Base-by-base conservation (phyloP, 1,140 invertebrate genomes). In the Drosophila tristis region DNA sequence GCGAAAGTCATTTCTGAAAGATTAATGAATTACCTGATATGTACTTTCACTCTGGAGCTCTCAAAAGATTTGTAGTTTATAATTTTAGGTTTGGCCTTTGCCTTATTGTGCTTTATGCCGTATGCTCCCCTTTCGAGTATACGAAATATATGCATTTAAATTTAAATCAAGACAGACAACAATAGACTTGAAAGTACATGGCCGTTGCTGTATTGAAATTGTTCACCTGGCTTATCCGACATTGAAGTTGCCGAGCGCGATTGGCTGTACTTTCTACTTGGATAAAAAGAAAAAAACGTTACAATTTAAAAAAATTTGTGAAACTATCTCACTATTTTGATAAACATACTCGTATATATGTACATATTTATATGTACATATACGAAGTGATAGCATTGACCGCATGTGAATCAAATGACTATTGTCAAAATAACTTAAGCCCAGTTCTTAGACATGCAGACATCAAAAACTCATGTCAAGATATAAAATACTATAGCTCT, bases 41-140 rank as follows among this genome's bases (percentile, higher is more conserved):
- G 20, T 48, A 79, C 77, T 79, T 79, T 79, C 77, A 79, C 77
- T 76, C 68, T 54, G 60, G 62, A 67, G 35, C 44, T 43, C 47
- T 61, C 67, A 63, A 59, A 44, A 63, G 11, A 13, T 39, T 35
- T 39, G 1, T 39, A 61, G 50, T 58, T 73, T 62, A 70, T 48
- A 47, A 29, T 25, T 67, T 50, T 42, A 54, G 29, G 61, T 76
- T 61, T 51, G 64, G 35, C 59, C 66, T 50, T 20, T 56, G 55
- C 39, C 45, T 15, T 44, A 29, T 26, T 57, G 55, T 45, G 42
- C 29, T 1, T 1, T 20, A 20, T 20, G 20, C 20, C 20, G 55
- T 26, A 25, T 58, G 8, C 47, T 42, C 53, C 67, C 42, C 44
- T 71, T 60, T 59, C 67, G 59, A 53, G 26, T 13, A 13, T 39